These are phyloP conservation scores for Cryptotis parvus DNA, from an alignment of 2,113 vertebrate species.

Conservation along the genomic window DNA sequence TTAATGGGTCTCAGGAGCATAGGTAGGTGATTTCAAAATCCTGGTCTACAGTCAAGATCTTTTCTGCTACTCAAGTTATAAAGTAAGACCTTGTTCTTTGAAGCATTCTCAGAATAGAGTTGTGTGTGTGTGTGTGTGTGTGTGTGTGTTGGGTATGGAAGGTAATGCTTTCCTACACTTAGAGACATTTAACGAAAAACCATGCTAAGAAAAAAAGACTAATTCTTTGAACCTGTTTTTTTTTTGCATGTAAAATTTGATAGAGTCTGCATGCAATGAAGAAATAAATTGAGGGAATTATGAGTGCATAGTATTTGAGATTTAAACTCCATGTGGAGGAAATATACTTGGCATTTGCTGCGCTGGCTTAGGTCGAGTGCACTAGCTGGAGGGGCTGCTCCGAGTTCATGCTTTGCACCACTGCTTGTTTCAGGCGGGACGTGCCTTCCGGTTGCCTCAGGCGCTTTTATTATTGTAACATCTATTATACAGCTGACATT, in stretches of 20 bases:
- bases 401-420: too few relatives aligned
- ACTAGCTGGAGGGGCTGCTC: too few relatives aligned
- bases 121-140: too few relatives aligned
- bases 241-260: slow-evolving; percentile 10
- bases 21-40: neutral
- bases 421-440: too few relatives aligned
- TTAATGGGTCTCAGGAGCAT: neutral
- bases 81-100: neutral
- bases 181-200: neutral
- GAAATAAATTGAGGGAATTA: neutral
- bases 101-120: too few relatives aligned
- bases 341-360: neutral
- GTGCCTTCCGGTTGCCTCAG: too few relatives aligned
- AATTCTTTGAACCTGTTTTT: neutral
- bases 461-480: too few relatives aligned
- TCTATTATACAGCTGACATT: neutral
- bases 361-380: too few relatives aligned
- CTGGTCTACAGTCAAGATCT: neutral
- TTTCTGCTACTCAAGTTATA: neutral
- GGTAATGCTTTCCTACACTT: neutral
- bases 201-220: neutral
- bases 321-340: too few relatives aligned
- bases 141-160: neutral
- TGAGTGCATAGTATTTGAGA: neutral
- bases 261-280: neutral